These are phyloP conservation scores for Drosophila aldrichi DNA, from an alignment of 2,888 invertebrate genomes.

Conservation along the genomic window DNA sequence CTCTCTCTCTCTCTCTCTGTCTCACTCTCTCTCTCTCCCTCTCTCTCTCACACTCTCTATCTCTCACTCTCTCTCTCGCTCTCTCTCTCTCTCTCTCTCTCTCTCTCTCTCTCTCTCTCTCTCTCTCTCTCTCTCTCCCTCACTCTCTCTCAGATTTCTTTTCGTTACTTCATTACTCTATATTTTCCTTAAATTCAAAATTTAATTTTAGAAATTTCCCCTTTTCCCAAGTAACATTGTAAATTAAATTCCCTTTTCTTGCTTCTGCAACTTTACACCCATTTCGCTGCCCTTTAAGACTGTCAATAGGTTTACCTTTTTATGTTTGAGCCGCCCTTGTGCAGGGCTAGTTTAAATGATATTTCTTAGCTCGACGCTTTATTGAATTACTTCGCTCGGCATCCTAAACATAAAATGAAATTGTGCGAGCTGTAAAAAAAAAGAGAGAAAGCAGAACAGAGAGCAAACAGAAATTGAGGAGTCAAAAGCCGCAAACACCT, in stretches of 20 bases:
- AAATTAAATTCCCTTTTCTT: neutral
- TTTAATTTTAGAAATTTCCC: neutral
- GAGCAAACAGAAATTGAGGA: conserved; percentile 7
- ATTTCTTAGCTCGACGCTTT: conserved; percentile 30
- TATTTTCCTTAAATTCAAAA: neutral
- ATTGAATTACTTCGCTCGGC: conserved; percentile 45
- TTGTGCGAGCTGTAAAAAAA: conserved; percentile 47
- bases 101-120: neutral
- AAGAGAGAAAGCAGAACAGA: neutral
- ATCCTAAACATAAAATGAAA: conserved; percentile 46
- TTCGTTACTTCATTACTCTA: neutral
- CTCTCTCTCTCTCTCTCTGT: neutral
- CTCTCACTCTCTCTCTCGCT: neutral
- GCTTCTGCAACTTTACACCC: neutral
- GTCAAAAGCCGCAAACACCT: conserved; percentile 41
- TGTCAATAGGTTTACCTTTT: conserved; percentile 9
- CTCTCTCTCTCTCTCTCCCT: neutral
- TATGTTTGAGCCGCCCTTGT: neutral
- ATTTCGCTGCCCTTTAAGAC: neutral
- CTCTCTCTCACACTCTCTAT: too few species aligned
- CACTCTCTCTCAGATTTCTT: neutral
- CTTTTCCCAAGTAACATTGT: neutral
- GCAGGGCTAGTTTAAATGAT: conserved; percentile 31
- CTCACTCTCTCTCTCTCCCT: neutral
- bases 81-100: neutral